Base-by-base conservation (phyloP, 2,888 invertebrate genomes). In the Prenolepis imparis region DNA sequence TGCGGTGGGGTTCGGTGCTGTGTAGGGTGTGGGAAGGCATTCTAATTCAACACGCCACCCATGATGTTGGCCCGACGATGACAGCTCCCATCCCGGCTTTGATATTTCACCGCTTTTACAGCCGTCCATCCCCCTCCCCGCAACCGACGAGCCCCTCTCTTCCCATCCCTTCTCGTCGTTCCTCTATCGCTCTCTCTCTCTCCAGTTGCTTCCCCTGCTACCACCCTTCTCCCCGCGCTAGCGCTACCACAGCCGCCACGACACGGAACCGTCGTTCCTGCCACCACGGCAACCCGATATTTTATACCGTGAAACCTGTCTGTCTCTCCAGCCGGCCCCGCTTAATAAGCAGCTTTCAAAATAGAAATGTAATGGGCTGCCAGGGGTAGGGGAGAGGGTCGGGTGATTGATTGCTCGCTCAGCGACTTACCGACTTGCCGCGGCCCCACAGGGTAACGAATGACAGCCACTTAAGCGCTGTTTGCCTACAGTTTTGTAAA, bases 1-100 rank as follows among this genome's bases (percentile, higher is more conserved):
- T 90, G 90, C 91, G 91, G 90, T 89, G 90, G 90, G 90, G 90
- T 89, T 89, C 74, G 84, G 87, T 84, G 89, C 89, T 83, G 90
- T 81, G 85, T 86, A 89, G 87, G 87, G 92, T 91, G 93, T 93
- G 93, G 93, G 93, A 92, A 93, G 93, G 94, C 94, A 94, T 95
- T 95, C 94, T 94, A 94, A 95, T 95, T 94, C 94, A 94, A 94
- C 94, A 94, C 94, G 94, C 94, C 94, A 94, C 94, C 94, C 94
- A 94, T 95, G 94, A 95, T 94, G 94, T 94, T 94, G 94, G 94
- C 93, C 93, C 94, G 94, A 94, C 94, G 94, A 95, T 95, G 94
- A 95, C 94, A 95, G 94, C 94, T 94, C 94, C 94, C 94, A 94
- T 94, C 94, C 94, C 93, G 94, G 93, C 94, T 94, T 94, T 94